These are phyloP conservation scores for Lates calcarifer DNA, from an alignment of 2,113 vertebrate species.

Conservation along the genomic window DNA sequence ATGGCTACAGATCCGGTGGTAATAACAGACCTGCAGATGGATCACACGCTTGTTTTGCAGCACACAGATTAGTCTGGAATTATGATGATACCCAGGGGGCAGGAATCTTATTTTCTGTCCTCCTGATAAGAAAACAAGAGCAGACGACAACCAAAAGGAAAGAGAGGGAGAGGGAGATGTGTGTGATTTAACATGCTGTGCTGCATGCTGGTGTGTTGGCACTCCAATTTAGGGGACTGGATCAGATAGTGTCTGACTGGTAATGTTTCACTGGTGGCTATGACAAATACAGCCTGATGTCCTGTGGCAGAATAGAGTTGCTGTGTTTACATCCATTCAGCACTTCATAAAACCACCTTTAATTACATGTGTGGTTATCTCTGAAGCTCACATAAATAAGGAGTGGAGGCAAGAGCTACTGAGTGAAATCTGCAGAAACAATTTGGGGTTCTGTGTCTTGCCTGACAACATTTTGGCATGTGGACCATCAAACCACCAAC, in stretches of 20 bases:
- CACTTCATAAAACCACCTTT: constrained; percentile 36
- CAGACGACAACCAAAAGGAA: constrained; percentile 60
- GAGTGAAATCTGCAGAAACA: no score
- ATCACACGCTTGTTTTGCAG: constrained; percentile 67
- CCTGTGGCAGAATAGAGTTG: constrained; percentile 22
- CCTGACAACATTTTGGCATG: no score
- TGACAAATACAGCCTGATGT: constrained; percentile 42
- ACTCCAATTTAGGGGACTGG: constrained; percentile 54
- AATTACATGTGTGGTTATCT: constrained; percentile 30
- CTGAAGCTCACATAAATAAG: constrained; percentile 13
- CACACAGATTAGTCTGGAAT: constrained; percentile 80
- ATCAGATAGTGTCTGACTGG: constrained; percentile 63
- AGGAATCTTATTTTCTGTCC: constrained; percentile 80
- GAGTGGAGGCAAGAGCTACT: no score
- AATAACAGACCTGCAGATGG: constrained; percentile 67
- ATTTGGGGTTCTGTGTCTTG: no score
- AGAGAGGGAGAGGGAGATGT: constrained; percentile 44
- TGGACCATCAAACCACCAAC: no score
- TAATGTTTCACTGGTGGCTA: constrained; percentile 50
- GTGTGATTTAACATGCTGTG: constrained; percentile 73
- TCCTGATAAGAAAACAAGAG: constrained; percentile 80
- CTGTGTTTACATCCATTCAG: constrained; percentile 37
- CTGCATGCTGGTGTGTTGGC: constrained; percentile 62
- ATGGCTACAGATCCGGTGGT: constrained; percentile 49
- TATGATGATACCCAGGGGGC: constrained; percentile 78